These are phyloP conservation scores for Tenthredo livida DNA, from an alignment of 2,888 invertebrate species.

Conservation along the genomic window DNA sequence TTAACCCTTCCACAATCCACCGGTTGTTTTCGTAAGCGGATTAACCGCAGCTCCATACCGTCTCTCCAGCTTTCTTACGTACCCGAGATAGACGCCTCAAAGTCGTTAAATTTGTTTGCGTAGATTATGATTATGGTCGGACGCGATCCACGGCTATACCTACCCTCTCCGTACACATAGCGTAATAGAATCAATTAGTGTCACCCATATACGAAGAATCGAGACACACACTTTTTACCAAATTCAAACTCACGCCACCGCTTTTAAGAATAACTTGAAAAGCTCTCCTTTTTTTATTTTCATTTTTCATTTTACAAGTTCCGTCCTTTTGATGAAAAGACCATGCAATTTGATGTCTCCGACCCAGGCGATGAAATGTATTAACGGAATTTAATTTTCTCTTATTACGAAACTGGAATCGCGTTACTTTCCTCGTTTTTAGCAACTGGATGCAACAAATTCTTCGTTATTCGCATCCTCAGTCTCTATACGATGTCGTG, in stretches of 20 bases:
- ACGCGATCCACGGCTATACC: not conserved
- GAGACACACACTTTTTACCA: not conserved
- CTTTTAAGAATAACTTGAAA: no score
- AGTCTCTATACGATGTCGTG: not conserved
- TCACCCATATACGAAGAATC: not conserved
- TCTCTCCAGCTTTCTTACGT: not conserved
- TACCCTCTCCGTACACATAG: not conserved
- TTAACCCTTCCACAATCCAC: conserved; percentile 14
- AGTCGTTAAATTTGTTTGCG: conserved; percentile 17
- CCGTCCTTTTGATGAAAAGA: not conserved
- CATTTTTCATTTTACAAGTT: not conserved
- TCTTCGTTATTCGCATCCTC: not conserved
- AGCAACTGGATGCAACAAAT: not conserved
- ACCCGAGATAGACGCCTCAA: not conserved
- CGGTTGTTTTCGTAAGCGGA: conserved; percentile 33
- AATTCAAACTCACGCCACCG: not conserved
- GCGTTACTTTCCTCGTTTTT: not conserved
- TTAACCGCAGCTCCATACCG: not conserved
- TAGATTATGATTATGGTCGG: conserved; percentile 1
- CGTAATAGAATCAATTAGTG: conserved; percentile 7
- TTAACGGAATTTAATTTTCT: not conserved
- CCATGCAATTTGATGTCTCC: no score
- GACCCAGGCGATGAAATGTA: not conserved
- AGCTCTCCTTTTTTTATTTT: no score
- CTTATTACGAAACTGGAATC: not conserved